Conservation (phyloP, 2,797 vertebrate genomes). For the Naso thynnoides region DNA sequence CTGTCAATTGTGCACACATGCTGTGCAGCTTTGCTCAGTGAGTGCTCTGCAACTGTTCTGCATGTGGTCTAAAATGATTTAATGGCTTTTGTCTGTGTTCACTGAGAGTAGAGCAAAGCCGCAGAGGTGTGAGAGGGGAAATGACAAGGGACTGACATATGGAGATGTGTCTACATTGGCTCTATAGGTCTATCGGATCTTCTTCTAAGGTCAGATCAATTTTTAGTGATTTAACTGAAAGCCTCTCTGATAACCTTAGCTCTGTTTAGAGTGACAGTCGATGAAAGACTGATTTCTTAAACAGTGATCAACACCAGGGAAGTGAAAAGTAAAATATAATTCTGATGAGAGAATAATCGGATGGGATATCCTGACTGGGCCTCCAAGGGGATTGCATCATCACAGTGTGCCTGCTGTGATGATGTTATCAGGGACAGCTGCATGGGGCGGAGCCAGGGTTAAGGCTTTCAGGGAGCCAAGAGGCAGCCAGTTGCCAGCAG, state of each 20-base stretch:
- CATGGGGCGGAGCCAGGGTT: constrained; percentile 63
- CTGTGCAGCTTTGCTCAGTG: constrained; percentile 10
- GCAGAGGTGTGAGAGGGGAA: constrained; percentile 14
- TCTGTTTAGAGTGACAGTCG: constrained; percentile 23
- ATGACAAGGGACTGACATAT: constrained; percentile 5
- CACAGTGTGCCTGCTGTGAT: constrained; percentile 65
- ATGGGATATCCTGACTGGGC: constrained; percentile 68
- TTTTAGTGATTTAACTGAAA: background rate
- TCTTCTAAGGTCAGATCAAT: constrained; percentile 5
- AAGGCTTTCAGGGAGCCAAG: constrained; percentile 70
- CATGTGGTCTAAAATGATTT: constrained; percentile 29
- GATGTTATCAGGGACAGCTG: constrained; percentile 86
- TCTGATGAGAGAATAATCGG: constrained; percentile 67
- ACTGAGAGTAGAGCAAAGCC: background rate
- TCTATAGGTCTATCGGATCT: background rate
- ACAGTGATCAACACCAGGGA: constrained; percentile 51
- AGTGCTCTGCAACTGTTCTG: constrained; percentile 23
- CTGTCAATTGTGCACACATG: constrained; percentile 21
- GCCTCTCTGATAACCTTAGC: background rate
- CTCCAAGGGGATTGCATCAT: constrained; percentile 81
- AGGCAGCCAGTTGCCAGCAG: constrained; percentile 73
- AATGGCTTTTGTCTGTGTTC: constrained; percentile 27
- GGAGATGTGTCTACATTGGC: background rate
- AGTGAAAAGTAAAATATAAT: constrained; percentile 53
- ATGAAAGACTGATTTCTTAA: constrained; percentile 39